Conservation (phyloP, 2,113 vertebrate species). For the Marcusenius ussheri region DNA sequence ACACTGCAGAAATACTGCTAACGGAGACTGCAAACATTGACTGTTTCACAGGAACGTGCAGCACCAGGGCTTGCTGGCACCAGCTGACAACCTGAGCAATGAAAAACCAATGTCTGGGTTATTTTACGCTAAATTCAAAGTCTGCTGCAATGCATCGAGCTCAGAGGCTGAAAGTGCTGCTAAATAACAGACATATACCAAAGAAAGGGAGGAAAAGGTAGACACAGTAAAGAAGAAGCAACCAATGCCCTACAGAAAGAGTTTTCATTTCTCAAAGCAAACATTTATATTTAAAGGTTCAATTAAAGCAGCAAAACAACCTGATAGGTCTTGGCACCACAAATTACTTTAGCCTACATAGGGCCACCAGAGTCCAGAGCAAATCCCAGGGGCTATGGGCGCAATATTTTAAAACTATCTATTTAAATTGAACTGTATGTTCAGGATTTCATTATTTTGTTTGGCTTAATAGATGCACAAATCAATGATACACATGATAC, state of each 20-base stretch:
- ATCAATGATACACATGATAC: background rate
- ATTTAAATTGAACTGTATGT: background rate
- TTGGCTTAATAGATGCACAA: background rate
- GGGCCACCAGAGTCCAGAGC: background rate
- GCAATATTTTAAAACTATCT: background rate
- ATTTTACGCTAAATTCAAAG: background rate
- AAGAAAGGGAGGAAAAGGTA: background rate
- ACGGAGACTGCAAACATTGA: background rate
- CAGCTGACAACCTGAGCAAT: background rate
- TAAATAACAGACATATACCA: background rate
- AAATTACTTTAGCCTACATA: background rate
- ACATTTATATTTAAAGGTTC: background rate
- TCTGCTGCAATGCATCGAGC: background rate
- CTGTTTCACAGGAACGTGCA: background rate
- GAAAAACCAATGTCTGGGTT: background rate
- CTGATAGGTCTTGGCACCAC: background rate
- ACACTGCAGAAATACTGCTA: background rate
- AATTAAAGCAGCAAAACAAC: background rate
- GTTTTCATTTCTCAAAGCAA: background rate
- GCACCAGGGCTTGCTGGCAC: background rate
- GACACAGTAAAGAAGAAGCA: background rate
- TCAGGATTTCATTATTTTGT: background rate
- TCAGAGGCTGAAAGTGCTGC: background rate
- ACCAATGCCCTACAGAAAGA: background rate
- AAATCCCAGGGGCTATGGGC: background rate